These are phyloP conservation scores for Nomada flava DNA, from an alignment of 2,888 invertebrate species.

Conservation along the genomic window DNA sequence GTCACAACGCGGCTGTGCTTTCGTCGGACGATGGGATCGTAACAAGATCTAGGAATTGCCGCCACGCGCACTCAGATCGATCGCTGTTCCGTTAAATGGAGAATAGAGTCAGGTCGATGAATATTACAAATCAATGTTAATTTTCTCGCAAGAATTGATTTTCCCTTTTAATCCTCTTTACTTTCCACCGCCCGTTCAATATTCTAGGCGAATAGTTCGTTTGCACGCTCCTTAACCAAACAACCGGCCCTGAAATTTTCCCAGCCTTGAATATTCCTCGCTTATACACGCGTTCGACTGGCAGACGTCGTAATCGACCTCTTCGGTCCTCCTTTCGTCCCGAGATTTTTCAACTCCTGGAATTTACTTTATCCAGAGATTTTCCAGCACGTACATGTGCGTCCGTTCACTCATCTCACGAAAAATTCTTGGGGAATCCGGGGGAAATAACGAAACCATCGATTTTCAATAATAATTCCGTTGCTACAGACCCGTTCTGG, in stretches of 20 bases:
- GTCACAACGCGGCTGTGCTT: conserved; percentile 10
- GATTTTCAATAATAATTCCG: not conserved
- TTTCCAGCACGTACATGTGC: too few species aligned
- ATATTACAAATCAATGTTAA: too few species aligned
- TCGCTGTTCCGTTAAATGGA: not conserved
- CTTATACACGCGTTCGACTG: not conserved
- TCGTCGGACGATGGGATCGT: conserved; percentile 23
- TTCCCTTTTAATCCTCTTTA: too few species aligned
- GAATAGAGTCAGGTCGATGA: not conserved
- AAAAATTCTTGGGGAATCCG: too few species aligned
- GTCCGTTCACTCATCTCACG: too few species aligned
- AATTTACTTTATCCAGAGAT: too few species aligned
- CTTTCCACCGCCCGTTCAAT: too few species aligned
- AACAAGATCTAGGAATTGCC: conserved; percentile 8
- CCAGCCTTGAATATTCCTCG: conserved; percentile 4
- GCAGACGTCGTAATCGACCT: not conserved
- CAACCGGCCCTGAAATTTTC: not conserved
- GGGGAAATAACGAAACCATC: too few species aligned
- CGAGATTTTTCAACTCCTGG: too few species aligned
- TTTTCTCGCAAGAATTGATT: too few species aligned
- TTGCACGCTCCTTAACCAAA: not conserved
- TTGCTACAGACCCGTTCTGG: not conserved
- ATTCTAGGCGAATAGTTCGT: conserved; percentile 12
- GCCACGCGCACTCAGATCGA: not conserved
- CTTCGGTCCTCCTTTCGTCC: too few species aligned